Base-by-base conservation (phyloP, 2,113 vertebrate species). In the Antigone vipio region DNA sequence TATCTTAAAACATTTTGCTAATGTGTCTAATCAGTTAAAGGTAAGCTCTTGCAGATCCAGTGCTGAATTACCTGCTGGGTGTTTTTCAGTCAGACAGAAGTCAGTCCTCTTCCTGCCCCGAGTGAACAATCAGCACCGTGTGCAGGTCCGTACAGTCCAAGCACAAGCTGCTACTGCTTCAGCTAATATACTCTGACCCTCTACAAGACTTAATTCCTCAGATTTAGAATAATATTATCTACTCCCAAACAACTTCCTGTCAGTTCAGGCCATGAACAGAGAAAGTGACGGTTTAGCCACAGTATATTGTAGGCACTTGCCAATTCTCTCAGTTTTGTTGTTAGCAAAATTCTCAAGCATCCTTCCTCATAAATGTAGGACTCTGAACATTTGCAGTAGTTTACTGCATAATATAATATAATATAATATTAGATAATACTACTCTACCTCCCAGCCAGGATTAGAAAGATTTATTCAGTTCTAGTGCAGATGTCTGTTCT, bases 381-480 rank as follows among this genome's bases (percentile, higher is more conserved):
- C 27, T 60, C 30, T n/a, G 42, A 64, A 74, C 1, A 5, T 58
- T 44, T 89, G n/a, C 26, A 49, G 29, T 21, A 75, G 45, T 55
- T 74, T 81, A 59, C n/a, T 78, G 52, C 6, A 67, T 32, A 77
- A 66, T 42, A 42, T 42, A 42, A 42, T 12, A 42, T 38, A 38
- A 38, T 40, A 49, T 18, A 69, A n/a, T 40, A 72, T 88, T 60
- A 78, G 14, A 78, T 34, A 64, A 27, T 52, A 30, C 7, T 44
- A 58, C 24, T 75, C 21, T 86, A 62, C 24, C 35, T 85, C 35
- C 53, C 9, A 56, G 50, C 6, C 44, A 80, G 22, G 15, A 62
- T 94, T 73, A 79, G 53, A 73, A 93, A 66, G 44, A 78, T 72
- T 55, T 93, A 66, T 52, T 80, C 14, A 69, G 5, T 53, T 86